Evolutionary conservation across 2,113 vertebrate genomes (phyloP).

Genomic region (Hiodon alosoides): DNA sequence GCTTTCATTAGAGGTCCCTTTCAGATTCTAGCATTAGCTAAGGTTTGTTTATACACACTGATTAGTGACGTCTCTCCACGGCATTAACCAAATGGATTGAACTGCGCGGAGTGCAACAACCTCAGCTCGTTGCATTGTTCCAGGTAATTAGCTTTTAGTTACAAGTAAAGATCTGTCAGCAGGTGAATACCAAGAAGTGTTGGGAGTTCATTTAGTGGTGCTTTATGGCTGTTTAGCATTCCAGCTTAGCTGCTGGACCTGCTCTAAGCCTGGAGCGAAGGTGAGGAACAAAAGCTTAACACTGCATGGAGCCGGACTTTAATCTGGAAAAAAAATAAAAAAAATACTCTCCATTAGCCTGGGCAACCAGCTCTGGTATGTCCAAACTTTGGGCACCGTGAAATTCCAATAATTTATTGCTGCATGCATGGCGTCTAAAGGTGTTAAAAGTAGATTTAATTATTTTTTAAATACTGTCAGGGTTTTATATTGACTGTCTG

Average conservation of each 20-base stretch:
- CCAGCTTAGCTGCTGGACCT: slow-evolving; percentile 11
- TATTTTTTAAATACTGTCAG: neutral
- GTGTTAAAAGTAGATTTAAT: slow-evolving; percentile 5
- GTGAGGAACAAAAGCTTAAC: slow-evolving; percentile 16
- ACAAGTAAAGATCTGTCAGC: slow-evolving; percentile 14
- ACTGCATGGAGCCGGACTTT: slow-evolving; percentile 19
- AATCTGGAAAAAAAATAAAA: slow-evolving; percentile 10
- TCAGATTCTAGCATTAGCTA: neutral
- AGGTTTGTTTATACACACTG: neutral
- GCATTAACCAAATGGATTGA: neutral
- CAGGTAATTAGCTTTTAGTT: slow-evolving; percentile 20
- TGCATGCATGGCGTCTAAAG: slow-evolving; percentile 9
- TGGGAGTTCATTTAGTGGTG: slow-evolving; percentile 18
- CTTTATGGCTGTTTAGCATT: slow-evolving; percentile 22
- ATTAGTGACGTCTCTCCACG: neutral
- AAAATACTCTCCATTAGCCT: slow-evolving; percentile 3
- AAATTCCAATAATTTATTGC: slow-evolving; percentile 15
- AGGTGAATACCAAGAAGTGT: slow-evolving; percentile 22
- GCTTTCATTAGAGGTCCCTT: neutral
- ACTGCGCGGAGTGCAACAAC: neutral
- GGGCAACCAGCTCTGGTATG: slow-evolving; percentile 23
- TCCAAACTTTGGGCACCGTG: neutral
- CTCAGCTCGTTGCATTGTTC: slow-evolving; percentile 11
- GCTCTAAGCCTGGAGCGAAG: slow-evolving; percentile 11
- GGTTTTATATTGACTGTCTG: neutral